Conservation (phyloP, 2,888 invertebrate species). For the Mythimna albipuncta region DNA sequence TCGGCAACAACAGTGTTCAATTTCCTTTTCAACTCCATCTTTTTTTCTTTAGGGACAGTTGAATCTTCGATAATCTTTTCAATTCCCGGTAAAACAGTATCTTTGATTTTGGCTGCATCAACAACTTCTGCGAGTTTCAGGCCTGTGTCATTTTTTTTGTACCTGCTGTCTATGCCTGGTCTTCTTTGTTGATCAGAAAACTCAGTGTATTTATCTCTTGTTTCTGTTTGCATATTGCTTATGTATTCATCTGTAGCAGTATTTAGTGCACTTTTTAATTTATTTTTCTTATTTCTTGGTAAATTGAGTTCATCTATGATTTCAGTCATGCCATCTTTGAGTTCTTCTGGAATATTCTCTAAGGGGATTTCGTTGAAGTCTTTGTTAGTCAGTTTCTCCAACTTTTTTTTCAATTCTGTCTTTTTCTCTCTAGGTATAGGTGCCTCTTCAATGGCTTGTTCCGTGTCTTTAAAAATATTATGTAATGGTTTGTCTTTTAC, state of each 20-base stretch:
- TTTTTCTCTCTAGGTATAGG: conserved; percentile 11
- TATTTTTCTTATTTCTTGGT: conserved; percentile 3
- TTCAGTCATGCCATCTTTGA: conserved; percentile 38
- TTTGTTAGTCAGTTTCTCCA: conserved; percentile 11
- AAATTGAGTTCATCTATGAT: conserved; percentile 22
- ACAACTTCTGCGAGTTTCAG: neutral
- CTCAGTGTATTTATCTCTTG: neutral
- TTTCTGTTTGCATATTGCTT: neutral
- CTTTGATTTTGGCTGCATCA: neutral
- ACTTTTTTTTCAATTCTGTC: neutral
- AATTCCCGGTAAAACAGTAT: neutral
- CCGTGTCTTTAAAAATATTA: neutral
- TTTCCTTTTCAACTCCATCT: neutral
- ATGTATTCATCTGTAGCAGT: conserved; percentile 8
- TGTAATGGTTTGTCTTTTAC: neutral
- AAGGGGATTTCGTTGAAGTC: neutral
- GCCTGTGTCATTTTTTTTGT: too few species aligned
- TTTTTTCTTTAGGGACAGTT: too few species aligned
- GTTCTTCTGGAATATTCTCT: neutral
- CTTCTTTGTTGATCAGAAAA: neutral
- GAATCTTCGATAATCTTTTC: neutral
- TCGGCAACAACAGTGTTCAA: neutral
- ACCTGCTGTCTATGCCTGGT: too few species aligned
- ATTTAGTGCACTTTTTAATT: neutral
- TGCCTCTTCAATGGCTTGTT: neutral